phyloP scores from a whole-genome alignment of 2,888 invertebrate species.

The Nomada hirtipes region DNA sequence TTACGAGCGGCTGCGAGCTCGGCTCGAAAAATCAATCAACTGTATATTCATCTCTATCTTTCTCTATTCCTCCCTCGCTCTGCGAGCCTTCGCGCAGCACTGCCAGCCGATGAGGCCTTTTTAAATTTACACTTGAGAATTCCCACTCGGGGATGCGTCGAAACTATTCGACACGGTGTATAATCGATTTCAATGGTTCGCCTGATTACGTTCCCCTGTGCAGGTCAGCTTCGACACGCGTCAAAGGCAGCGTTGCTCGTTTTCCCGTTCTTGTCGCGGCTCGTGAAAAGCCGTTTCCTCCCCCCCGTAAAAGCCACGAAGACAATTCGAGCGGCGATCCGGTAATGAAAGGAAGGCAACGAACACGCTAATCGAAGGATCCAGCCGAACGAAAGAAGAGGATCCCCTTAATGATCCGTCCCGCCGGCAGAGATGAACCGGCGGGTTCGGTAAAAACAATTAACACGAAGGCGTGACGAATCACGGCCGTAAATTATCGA shows the following conservation, averaged over 20 bases:
- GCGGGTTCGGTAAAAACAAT: slow-evolving; percentile 36
- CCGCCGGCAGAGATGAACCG: slow-evolving; percentile 1
- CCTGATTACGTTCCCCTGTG: slow-evolving; percentile 16
- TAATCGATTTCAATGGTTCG: slow-evolving; percentile 44
- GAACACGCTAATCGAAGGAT: slow-evolving; percentile 21
- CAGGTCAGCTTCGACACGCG: neutral
- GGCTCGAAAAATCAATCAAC: slow-evolving; percentile 63
- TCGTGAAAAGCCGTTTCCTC: slow-evolving; percentile 16
- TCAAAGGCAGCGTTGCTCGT: slow-evolving; percentile 7
- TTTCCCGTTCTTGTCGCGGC: neutral
- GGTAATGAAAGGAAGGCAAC: slow-evolving; percentile 28
- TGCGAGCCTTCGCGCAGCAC: neutral
- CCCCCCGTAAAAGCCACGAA: neutral
- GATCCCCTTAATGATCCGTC: slow-evolving; percentile 32
- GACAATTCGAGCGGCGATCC: neutral
- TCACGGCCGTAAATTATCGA: slow-evolving; percentile 49
- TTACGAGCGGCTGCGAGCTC: slow-evolving; percentile 56
- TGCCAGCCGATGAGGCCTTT: slow-evolving; percentile 18
- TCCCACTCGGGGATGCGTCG: slow-evolving; percentile 36
- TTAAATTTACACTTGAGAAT: slow-evolving; percentile 61
- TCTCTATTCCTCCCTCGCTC: slow-evolving; percentile 26
- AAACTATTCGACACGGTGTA: slow-evolving; percentile 40
- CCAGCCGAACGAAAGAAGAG: neutral
- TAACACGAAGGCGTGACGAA: slow-evolving; percentile 51
- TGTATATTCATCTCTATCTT: no score